Percentiles rank a stretch among this genome's conserved stretches.
phyloP scores from a whole-genome alignment of 2,797 vertebrate genomes.

The Typhlichthys eigenmanni region DNA sequence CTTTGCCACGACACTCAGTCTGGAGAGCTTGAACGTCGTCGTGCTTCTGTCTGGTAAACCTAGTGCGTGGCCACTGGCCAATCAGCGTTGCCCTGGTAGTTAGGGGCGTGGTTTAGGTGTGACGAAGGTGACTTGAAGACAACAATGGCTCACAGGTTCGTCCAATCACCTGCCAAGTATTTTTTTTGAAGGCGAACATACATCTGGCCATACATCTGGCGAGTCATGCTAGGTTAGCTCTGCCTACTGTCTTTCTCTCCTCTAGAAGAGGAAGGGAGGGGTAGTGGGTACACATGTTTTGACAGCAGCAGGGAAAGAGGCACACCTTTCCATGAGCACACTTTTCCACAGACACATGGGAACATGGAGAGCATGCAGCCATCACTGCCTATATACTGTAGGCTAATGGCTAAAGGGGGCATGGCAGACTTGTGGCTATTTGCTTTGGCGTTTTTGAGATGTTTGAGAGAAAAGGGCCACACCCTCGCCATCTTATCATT shows the following conservation, averaged over 20 bases:
- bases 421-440: slow-evolving; percentile 14
- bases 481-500: slow-evolving; percentile 25
- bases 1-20: too few species aligned
- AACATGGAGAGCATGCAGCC: slow-evolving; percentile 17
- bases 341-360: slow-evolving; percentile 38
- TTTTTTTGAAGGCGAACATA: too few species aligned
- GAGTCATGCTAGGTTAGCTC: slow-evolving; percentile 1
- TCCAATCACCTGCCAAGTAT: too few species aligned
- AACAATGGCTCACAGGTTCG: too few species aligned
- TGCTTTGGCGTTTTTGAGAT: slow-evolving; percentile 35
- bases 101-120: too few species aligned
- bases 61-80: too few species aligned
- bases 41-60: too few species aligned
- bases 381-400: not conserved
- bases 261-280: slow-evolving; percentile 58
- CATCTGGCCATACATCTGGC: too few species aligned
- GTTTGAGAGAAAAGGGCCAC: slow-evolving; percentile 13
- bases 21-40: too few species aligned
- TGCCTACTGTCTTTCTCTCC: slow-evolving; percentile 43
- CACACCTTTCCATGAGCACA: slow-evolving; percentile 49
- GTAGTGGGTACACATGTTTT: slow-evolving; percentile 35
- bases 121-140: too few species aligned
- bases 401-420: not conserved
- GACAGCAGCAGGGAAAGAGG: slow-evolving; percentile 60
- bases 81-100: too few species aligned